A percentile compares a stretch with the other conserved stretches of the same genome.
Evolutionary conservation across 1,140 invertebrate species (phyloP).

Genomic region (Antheraea pernyi): DNA sequence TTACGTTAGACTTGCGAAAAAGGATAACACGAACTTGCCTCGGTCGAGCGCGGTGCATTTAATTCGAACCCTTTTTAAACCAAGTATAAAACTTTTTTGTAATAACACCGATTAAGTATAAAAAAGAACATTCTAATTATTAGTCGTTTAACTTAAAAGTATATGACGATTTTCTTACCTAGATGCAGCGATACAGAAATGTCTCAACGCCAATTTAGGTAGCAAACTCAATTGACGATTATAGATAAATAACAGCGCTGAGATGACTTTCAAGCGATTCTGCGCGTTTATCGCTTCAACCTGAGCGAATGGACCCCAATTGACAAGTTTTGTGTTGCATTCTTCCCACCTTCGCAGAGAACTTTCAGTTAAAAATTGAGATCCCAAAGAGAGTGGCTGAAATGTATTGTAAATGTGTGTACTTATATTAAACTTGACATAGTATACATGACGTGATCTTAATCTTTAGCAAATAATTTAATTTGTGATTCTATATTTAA

Average conservation of each 20-base stretch:
- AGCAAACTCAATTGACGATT: constrained; percentile 90
- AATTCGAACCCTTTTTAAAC: no score
- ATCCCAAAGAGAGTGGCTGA: constrained; percentile 85
- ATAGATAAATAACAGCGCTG: constrained; percentile 91
- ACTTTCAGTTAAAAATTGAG: constrained; percentile 88
- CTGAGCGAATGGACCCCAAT: constrained; percentile 92
- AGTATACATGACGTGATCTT: no score
- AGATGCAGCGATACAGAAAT: constrained; percentile 91
- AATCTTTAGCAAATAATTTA: no score
- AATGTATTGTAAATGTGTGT: constrained; percentile 21
- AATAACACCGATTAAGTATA: no score
- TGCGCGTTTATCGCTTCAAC: constrained; percentile 92
- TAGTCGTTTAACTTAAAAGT: no score
- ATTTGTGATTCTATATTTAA: no score
- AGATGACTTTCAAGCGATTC: constrained; percentile 91
- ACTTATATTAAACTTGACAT: no score
- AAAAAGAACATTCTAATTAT: not conserved
- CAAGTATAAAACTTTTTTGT: no score
- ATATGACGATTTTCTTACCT: constrained; percentile 78
- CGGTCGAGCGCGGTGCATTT: no score
- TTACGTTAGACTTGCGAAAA: no score
- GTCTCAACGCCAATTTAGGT: constrained; percentile 87
- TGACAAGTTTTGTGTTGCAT: constrained; percentile 90
- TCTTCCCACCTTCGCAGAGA: constrained; percentile 90
- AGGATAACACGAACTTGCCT: no score